Percentiles rank a stretch among this genome's conserved stretches.
These are phyloP conservation scores for Parauchenoglanis ngamensis DNA, from an alignment of 2,797 vertebrate genomes.

Conservation along the genomic window DNA sequence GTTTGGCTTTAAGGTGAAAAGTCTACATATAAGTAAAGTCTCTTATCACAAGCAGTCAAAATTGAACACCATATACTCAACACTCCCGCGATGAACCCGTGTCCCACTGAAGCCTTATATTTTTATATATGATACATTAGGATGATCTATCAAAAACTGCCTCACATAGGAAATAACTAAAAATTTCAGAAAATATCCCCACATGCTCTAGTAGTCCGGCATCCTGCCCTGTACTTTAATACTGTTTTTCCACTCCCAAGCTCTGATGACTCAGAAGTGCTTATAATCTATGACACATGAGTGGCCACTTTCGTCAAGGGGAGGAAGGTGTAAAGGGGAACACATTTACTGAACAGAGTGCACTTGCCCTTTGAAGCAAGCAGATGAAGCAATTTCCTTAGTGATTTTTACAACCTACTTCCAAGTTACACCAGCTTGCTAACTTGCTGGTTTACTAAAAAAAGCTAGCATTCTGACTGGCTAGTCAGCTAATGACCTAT, in stretches of 20 bases:
- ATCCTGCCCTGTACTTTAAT: conserved; percentile 10
- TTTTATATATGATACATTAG: background rate
- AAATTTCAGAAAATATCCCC: background rate
- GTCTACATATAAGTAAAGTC: background rate
- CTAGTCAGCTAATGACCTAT: background rate
- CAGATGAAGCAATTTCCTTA: background rate
- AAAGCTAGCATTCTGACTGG: background rate
- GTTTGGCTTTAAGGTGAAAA: background rate
- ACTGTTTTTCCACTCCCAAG: conserved; percentile 4
- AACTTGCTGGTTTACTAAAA: background rate
- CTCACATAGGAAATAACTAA: conserved; percentile 4
- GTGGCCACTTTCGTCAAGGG: conserved; percentile 20
- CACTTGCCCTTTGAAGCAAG: conserved; percentile 3
- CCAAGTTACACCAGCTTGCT: background rate
- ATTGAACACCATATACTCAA: too few species aligned
- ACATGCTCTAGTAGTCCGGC: background rate
- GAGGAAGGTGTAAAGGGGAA: conserved; percentile 25
- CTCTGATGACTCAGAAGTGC: conserved; percentile 21
- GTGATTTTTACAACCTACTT: background rate
- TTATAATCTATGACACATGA: conserved; percentile 30
- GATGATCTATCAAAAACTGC: background rate
- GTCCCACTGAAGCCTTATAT: background rate
- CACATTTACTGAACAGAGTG: conserved; percentile 26
- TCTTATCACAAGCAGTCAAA: background rate
- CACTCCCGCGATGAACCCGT: background rate